Base-by-base conservation (phyloP, 2,113 vertebrate species). In the Rallus limicola region DNA sequence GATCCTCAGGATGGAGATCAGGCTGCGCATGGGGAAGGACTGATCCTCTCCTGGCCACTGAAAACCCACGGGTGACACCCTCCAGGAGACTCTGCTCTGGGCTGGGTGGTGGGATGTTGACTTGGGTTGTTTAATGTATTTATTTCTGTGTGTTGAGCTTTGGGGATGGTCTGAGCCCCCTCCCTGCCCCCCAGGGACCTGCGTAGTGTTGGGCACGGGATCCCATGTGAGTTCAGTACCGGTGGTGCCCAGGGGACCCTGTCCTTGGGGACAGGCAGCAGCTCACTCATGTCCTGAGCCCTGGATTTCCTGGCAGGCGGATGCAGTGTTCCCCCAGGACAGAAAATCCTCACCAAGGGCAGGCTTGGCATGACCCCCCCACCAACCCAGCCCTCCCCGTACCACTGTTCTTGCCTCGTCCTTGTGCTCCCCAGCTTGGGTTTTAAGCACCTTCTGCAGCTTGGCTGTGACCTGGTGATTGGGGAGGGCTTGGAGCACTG, bases 1-100 rank as follows among this genome's bases (percentile, higher is more conserved):
- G n/a, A 98, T 99, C 94, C 96, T 99, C 33, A 98, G 97, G 96
- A 98, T 99, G 99, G 99, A 99, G 97, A 99, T 99, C 81, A 95
- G 92, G 64, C 97, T 99, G n/a, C 93, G 98, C 4, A n/a, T 52
- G 38, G 19, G 26, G 36, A 60, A 80, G 48, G 34, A 82, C 60
- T 98, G 97, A 96, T 24, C 36, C 10, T 11, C 31, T 9, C 16
- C 52, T 0, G 0, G 10, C 5, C 6, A 13, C 36, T 42, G 8
- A 12, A 19, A 5, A 4, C 0, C 13, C 0, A 2, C 0, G 1
- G 26, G 44, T 55, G 70, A 9, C 24, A 6, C 6, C 29, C 6
- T 5, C 2, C 5, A 0, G 21, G 18, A 46, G 26, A 33, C 13
- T 52, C 55, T 13, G 42, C 62, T 53, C 28, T 42, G 9, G 63